These are phyloP conservation scores for Stylophora pistillata DNA, from an alignment of 64 coral and sea anemone species.

Conservation along the genomic window DNA sequence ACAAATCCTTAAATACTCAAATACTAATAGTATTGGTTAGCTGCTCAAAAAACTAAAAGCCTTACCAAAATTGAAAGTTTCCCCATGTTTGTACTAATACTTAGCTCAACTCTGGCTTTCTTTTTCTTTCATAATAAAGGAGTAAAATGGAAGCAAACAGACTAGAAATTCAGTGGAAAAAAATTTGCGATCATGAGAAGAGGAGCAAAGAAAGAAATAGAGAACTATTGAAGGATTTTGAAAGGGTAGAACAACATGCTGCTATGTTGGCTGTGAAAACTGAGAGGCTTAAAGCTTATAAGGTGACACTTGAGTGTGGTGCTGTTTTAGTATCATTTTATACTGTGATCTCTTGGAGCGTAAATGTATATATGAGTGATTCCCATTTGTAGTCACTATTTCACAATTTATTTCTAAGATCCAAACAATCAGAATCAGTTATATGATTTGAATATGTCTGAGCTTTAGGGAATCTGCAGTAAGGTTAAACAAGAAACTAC, in stretches of 20 bases:
- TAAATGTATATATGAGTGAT: too few species aligned
- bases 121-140: neutral
- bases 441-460: too few species aligned
- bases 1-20: too few species aligned
- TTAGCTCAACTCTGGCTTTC: neutral
- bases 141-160: conserved; percentile 48
- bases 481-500: too few species aligned
- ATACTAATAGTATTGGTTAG: too few species aligned
- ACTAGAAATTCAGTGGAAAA: conserved; percentile 62
- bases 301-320: conserved; percentile 29
- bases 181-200: conserved; percentile 81
- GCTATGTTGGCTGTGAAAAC: conserved; percentile 58
- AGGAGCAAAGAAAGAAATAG: conserved; percentile 79
- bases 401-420: too few species aligned
- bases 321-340: neutral
- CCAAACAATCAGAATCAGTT: too few species aligned
- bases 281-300: conserved; percentile 63
- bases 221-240: conserved; percentile 72
- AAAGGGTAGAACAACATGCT: conserved; percentile 78
- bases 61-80: neutral
- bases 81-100: neutral
- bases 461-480: too few species aligned
- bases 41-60: too few species aligned
- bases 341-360: too few species aligned
- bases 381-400: too few species aligned